Conservation (phyloP, 2,113 vertebrate genomes). For the Felis chaus region DNA sequence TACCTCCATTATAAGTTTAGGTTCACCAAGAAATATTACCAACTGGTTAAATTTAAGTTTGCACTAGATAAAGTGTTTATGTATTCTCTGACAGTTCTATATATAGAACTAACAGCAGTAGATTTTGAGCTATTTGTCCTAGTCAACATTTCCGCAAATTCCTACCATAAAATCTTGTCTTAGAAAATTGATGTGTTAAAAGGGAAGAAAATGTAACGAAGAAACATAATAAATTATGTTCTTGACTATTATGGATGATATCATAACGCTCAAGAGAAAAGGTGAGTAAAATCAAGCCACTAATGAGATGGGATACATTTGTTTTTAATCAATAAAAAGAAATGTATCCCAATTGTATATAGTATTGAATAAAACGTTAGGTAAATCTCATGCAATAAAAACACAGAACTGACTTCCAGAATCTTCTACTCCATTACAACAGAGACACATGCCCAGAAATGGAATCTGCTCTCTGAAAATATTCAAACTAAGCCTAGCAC, state of each 20-base stretch:
- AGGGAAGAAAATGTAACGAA: not conserved
- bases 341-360: not conserved
- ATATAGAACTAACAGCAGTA: not conserved
- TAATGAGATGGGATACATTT: not conserved
- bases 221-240: not conserved
- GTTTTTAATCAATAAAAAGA: constrained; percentile 48
- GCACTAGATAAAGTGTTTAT: not conserved
- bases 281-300: constrained; percentile 11
- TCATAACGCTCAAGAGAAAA: not conserved
- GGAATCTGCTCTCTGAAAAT: not conserved
- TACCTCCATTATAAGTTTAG: not conserved
- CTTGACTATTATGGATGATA: not conserved
- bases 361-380: not conserved
- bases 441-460: not conserved
- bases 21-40: constrained; percentile 28
- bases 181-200: constrained; percentile 1
- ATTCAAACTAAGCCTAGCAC: not conserved
- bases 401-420: not conserved
- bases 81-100: not conserved
- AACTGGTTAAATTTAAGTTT: not conserved
- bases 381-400: constrained; percentile 43
- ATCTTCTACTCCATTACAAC: not conserved
- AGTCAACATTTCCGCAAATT: constrained; percentile 54
- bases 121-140: not conserved
- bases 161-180: constrained; percentile 10